Evolutionary conservation across 2,113 vertebrate genomes (phyloP).

Genomic region (Litocranius walleri): DNA sequence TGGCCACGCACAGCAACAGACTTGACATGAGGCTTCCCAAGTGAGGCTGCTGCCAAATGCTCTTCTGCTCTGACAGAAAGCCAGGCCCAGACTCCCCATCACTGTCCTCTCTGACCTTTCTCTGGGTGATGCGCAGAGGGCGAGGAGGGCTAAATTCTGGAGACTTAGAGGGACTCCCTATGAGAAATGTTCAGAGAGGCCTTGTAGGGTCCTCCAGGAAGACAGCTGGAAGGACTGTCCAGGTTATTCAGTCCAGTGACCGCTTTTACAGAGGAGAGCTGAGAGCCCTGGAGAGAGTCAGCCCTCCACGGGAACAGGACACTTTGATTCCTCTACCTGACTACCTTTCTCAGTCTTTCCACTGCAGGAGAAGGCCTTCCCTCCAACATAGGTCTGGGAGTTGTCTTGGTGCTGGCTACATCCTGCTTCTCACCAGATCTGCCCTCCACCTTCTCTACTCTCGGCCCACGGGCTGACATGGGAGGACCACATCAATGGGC

Average conservation of each 20-base stretch:
- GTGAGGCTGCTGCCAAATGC: background rate
- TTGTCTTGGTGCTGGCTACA: background rate
- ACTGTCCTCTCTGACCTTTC: background rate
- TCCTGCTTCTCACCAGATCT: background rate
- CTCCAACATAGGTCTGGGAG: background rate
- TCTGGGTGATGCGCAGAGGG: fast-evolving
- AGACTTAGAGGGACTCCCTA: background rate
- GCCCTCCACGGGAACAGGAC: background rate
- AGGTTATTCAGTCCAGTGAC: too few species aligned
- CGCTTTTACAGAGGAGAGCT: background rate
- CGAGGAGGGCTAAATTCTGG: background rate
- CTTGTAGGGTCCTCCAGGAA: background rate
- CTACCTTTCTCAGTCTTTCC: background rate
- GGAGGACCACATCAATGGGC: background rate
- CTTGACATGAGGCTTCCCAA: background rate
- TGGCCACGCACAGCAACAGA: fast-evolving
- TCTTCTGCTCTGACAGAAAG: background rate
- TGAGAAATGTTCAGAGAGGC: background rate
- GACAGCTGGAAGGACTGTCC: background rate
- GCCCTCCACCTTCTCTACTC: background rate
- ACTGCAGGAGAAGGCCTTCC: background rate
- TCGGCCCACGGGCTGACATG: background rate
- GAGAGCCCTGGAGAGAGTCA: background rate
- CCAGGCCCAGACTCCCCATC: background rate
- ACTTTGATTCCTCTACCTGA: too few species aligned